phyloP scores from a whole-genome alignment of 2,888 invertebrate species.

The Chymomyza amoena region DNA sequence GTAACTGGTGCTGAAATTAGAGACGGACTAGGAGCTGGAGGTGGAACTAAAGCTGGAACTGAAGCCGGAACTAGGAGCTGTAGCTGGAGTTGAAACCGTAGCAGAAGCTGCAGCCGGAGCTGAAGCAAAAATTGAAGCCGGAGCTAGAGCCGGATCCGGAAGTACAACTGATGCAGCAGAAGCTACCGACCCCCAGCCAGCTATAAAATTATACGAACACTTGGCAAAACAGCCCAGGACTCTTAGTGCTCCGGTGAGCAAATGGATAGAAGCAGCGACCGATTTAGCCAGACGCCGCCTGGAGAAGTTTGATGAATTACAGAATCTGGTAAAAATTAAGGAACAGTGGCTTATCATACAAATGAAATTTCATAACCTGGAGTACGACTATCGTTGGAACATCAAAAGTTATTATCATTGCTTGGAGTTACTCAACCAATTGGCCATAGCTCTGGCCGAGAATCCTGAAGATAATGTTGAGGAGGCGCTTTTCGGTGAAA shows the following conservation, averaged over 20 bases:
- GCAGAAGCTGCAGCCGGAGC: constrained; percentile 80
- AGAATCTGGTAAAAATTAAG: constrained; percentile 84
- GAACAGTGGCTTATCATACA: constrained; percentile 61
- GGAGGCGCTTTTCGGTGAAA: constrained; percentile 92
- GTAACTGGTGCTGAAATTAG: too few relatives aligned
- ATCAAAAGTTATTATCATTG: constrained; percentile 92
- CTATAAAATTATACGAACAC: not conserved
- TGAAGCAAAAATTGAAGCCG: constrained; percentile 86
- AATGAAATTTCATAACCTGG: constrained; percentile 81
- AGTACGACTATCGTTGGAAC: constrained; percentile 92
- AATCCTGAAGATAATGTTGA: constrained; percentile 89
- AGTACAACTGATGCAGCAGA: not conserved
- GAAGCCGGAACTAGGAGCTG: too few relatives aligned
- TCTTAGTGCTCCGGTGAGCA: constrained; percentile 36
- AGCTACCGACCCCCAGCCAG: not conserved
- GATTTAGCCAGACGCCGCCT: constrained; percentile 83
- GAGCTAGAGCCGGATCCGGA: too few relatives aligned
- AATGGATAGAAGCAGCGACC: constrained; percentile 87
- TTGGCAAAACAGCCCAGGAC: not conserved
- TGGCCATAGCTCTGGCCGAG: constrained; percentile 81
- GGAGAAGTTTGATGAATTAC: constrained; percentile 83
- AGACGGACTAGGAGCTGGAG: too few relatives aligned
- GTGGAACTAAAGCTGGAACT: too few relatives aligned
- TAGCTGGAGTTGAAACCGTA: too few relatives aligned
- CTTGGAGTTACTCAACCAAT: constrained; percentile 87